Percentiles rank a stretch among this genome's conserved stretches.
These are phyloP conservation scores for Eospalax fontanierii DNA, from an alignment of 2,797 vertebrate genomes.

Conservation along the genomic window DNA sequence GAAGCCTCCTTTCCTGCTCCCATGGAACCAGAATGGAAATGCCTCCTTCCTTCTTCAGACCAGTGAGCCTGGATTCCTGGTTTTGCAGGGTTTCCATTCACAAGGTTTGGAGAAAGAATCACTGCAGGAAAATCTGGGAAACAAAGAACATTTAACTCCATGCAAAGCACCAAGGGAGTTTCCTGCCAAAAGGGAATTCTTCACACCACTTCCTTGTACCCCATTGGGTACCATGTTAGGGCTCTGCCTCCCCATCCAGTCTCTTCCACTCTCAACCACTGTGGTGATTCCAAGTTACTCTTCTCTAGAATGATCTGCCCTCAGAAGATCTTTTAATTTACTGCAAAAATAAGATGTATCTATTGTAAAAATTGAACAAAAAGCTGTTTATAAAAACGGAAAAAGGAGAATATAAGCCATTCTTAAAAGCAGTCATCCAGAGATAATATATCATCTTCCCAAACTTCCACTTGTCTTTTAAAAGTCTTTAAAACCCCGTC, in stretches of 20 bases:
- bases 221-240: accelerated
- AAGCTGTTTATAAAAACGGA: background rate
- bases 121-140: background rate
- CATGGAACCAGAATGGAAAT: too few species aligned
- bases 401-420: background rate
- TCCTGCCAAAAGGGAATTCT: background rate
- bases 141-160: background rate
- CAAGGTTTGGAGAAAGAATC: background rate
- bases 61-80: background rate
- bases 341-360: background rate
- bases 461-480: conserved; percentile 28
- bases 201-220: accelerated
- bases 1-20: background rate
- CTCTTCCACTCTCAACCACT: background rate
- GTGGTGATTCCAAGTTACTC: background rate
- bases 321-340: background rate
- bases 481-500: background rate
- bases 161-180: background rate
- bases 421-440: background rate
- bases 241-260: background rate
- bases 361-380: background rate
- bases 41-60: background rate
- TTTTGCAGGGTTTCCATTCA: background rate
- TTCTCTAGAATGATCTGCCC: background rate
- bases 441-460: background rate